Evolutionary conservation across 2,113 vertebrate species (phyloP).

Genomic region (Gymnocephalus cernua): DNA sequence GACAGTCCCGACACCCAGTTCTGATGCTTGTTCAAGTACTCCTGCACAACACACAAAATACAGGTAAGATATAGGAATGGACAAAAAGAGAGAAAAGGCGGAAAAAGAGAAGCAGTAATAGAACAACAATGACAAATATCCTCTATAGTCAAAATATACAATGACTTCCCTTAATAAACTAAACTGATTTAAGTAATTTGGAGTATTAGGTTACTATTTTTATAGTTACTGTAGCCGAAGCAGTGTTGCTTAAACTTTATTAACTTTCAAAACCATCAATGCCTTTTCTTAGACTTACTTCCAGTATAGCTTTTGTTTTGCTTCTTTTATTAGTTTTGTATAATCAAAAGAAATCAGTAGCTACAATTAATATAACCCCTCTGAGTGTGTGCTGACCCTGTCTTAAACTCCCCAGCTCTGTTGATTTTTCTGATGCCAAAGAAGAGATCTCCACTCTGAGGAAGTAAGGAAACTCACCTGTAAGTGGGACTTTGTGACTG

Average conservation of each 20-base stretch:
- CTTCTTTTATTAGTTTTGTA: not conserved
- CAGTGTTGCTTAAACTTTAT: not conserved
- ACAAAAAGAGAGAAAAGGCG: not conserved
- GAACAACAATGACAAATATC: not conserved
- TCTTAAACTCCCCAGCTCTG: not conserved
- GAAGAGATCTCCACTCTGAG: not conserved
- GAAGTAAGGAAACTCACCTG: slow-evolving; percentile 84
- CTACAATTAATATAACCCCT: not conserved
- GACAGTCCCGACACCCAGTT: slow-evolving; percentile 96
- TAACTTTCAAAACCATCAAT: not conserved
- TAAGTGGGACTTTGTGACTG: slow-evolving; percentile 96
- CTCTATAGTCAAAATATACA: not conserved
- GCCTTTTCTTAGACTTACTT: not conserved
- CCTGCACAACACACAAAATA: slow-evolving; percentile 77
- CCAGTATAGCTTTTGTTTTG: not conserved
- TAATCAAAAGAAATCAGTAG: not conserved
- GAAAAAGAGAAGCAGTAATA: not conserved
- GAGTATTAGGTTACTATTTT: not conserved
- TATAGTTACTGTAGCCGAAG: not conserved
- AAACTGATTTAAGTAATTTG: not conserved
- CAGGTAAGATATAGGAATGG: not conserved
- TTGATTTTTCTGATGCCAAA: not conserved
- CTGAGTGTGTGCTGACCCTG: not conserved
- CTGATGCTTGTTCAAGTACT: slow-evolving; percentile 97
- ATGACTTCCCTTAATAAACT: not conserved